A percentile compares a stretch with the other conserved stretches of the same genome.
Conservation (phyloP, 2,797 vertebrate genomes). For the Neostethus bicornis region DNA sequence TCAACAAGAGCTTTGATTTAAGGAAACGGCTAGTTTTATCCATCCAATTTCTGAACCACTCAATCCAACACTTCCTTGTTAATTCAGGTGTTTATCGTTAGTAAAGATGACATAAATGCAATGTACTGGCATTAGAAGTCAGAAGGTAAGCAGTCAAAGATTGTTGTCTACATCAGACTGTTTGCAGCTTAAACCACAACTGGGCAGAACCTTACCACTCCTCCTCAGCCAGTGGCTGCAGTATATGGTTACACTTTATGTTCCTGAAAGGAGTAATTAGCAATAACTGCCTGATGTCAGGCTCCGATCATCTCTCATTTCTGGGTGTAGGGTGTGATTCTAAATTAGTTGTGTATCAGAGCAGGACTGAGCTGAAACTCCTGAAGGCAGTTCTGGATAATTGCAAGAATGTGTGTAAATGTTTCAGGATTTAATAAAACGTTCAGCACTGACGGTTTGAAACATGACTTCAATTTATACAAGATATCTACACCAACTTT, state of each 20-base stretch:
- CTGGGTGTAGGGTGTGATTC: not conserved
- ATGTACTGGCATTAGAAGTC: not conserved
- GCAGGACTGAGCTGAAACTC: conserved; percentile 5
- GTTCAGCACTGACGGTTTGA: conserved; percentile 10
- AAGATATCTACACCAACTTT: not conserved
- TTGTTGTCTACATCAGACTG: not conserved
- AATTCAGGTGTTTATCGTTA: conserved; percentile 6
- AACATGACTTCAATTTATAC: conserved; percentile 4
- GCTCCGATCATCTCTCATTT: conserved; percentile 1
- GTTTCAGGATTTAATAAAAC: conserved; percentile 8
- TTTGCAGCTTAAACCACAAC: not conserved
- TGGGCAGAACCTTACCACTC: not conserved
- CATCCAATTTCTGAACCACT: too few species aligned
- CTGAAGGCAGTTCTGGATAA: conserved; percentile 12
- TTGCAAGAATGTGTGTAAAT: conserved; percentile 1
- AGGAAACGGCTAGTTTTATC: not conserved
- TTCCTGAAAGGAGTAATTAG: not conserved
- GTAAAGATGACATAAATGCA: not conserved
- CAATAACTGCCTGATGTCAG: conserved; percentile 2
- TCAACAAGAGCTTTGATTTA: not conserved
- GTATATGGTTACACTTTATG: not conserved
- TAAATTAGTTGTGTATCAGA: not conserved
- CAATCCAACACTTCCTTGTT: too few species aligned
- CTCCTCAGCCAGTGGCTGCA: not conserved
- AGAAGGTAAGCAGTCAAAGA: not conserved